Evolutionary conservation across 1,140 invertebrate genomes (phyloP), one percentile per base, ranked within the genome.

Genomic region (Penaeus vannamei): DNA sequence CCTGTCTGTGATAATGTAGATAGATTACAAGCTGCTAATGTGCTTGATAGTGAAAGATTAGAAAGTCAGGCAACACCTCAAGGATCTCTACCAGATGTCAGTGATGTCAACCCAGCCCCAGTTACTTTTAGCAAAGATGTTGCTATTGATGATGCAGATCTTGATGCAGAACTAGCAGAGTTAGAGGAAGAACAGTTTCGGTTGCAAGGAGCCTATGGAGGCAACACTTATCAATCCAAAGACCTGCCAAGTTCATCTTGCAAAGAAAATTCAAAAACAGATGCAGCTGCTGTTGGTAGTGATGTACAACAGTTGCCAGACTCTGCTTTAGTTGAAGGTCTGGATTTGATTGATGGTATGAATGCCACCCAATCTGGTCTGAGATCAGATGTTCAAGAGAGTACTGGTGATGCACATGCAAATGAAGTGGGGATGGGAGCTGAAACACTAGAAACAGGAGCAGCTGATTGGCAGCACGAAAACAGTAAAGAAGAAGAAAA

Each of bases 91-190:
- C 86, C 90, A 61, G 90, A 80, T 81, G 80, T 86, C 17, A 80
- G 80, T 32, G 36, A 77, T 61, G 64, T 64, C 23, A 61, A 66
- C 46, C 32, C 61, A n/a, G 85, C 79, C 46, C 90, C 90, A 32
- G 23, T 90, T 59, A 85, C 61, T 36, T 91, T 91, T 85, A 83
- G 69, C 32, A 84, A 85, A 69, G 69, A 86, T 72, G 32, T 85
- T 29, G 93, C 94, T 89, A 91, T 95, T 66, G 94, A 94, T 62
- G 95, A 95, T 84, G 93, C 93, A 69, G 94, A 95, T 91, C 91
- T 95, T n/a, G 94, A 93, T 76, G 93, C 94, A 62, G 95, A 95
- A 92, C 93, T 95, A 64, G 93, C 94, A 4, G 91, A 91, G 61
- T 64, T 90, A 53, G 90, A 91, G 72, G 90, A 91, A 84, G 87